Evolutionary conservation across 2,113 vertebrate species (phyloP), one percentile per base, ranked within the genome.

Genomic region (Semicossyphus pulcher): DNA sequence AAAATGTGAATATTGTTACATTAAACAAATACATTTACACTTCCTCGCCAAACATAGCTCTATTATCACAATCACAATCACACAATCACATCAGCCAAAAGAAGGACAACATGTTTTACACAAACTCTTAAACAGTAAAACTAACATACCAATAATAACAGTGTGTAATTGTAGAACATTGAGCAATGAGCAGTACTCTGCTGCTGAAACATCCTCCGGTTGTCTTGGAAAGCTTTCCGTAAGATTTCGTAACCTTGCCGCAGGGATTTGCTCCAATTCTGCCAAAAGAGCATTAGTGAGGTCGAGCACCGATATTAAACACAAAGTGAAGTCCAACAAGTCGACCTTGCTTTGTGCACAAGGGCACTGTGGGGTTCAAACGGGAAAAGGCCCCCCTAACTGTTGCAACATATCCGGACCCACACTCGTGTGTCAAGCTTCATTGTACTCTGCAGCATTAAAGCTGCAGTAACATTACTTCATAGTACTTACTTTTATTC

Each of bases 251-350:
- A 74, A n/a, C 51, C 15, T 25, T 28, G 36, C 34, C 68, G 61
- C 58, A 57, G n/a, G 61, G 26, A 53, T 64, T 0, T 65, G 10
- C 49, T 70, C 45, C 44, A 14, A 25, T 56, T 74, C 14, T 65
- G 67, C 23, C 48, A 7, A 36, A 25, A 37, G 52, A 71, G 59
- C 66, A 20, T 72, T 45, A 69, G 26, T 5, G 39, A 60, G 47
- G 32, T 64, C 6, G 7, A 29, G 4, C 45, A 14, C 32, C 11
- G 61, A 58, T 51, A 56, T 47, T 5, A 63, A 53, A 5, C 41
- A 52, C 59, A 44, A 29, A 59, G 21, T 59, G 45, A 63, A 72
- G 0, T 39, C 26, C 0, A 11, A 45, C 34, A 37, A 20, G 62
- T 58, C 52, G 71, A 66, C 49, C 56, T 47, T 44, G 15, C 20